Conservation (phyloP, 2,113 vertebrate species). For the Elgaria multicarinata region DNA sequence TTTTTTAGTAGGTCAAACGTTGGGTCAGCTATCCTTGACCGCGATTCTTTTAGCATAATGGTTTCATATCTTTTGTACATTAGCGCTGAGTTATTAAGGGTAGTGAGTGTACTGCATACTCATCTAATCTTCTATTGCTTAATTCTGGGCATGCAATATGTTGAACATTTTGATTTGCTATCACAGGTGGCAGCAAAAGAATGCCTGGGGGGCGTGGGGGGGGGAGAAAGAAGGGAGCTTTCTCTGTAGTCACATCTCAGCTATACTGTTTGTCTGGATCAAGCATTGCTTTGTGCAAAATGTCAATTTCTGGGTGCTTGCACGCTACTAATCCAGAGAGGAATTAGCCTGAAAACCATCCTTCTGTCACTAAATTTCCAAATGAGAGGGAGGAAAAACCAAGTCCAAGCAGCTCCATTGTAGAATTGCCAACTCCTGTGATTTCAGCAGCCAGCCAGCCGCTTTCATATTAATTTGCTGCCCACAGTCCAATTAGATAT, state of each 20-base stretch:
- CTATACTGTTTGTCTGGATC: slow-evolving; percentile 58
- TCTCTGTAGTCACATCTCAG: slow-evolving; percentile 16
- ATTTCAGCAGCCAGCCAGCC: slow-evolving; percentile 49
- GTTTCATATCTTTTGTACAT: not conserved
- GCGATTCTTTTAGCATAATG: slow-evolving; percentile 16
- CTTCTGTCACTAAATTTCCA: slow-evolving; percentile 72
- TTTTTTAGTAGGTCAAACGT: not conserved
- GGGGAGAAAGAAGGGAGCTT: not conserved
- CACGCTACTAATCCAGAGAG: slow-evolving; percentile 63
- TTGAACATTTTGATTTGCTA: slow-evolving; percentile 39
- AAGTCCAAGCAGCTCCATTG: slow-evolving; percentile 43
- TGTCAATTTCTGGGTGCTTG: slow-evolving; percentile 64
- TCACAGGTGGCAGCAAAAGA: slow-evolving; percentile 28
- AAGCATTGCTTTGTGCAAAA: slow-evolving; percentile 67
- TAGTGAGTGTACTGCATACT: not conserved
- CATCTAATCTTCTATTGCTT: not conserved
- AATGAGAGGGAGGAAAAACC: slow-evolving; percentile 29
- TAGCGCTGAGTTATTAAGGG: slow-evolving; percentile 4
- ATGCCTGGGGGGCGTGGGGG: not conserved
- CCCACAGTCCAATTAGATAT: slow-evolving; percentile 40
- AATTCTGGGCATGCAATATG: slow-evolving; percentile 18
- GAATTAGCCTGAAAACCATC: slow-evolving; percentile 68
- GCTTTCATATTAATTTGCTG: slow-evolving; percentile 50
- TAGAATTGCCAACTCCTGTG: slow-evolving; percentile 54
- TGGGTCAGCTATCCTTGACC: slow-evolving; percentile 17